Conservation (phyloP, 2,797 vertebrate genomes). For the Masticophis lateralis region DNA sequence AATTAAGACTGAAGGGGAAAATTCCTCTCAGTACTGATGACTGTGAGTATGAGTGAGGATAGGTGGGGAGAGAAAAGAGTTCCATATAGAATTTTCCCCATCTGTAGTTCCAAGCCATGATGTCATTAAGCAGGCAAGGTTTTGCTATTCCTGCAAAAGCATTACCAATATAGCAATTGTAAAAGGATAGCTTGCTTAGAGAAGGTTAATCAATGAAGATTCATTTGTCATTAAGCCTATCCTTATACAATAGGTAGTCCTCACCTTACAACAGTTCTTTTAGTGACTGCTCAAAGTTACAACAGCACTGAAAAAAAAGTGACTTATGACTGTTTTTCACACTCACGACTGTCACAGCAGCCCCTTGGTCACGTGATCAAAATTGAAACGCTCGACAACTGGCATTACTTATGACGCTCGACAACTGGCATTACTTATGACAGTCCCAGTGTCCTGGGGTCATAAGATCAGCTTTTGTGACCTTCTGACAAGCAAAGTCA, state of each 20-base stretch:
- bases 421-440: neutral
- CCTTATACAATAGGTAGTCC: neutral
- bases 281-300: neutral
- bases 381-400: neutral
- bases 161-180: neutral
- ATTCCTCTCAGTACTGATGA: neutral
- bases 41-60: neutral
- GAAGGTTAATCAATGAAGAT: neutral
- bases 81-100: neutral
- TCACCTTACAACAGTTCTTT: neutral
- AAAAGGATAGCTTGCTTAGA: neutral
- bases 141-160: neutral
- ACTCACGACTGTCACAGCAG: neutral
- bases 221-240: slow-evolving; percentile 7
- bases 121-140: neutral
- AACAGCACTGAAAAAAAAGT: neutral
- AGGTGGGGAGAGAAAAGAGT: neutral
- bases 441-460: neutral
- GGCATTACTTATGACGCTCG: neutral
- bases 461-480: neutral
- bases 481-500: neutral
- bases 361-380: neutral
- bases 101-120: neutral
- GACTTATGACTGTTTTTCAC: neutral
- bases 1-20: neutral